These are phyloP conservation scores for Ochlodes sylvanus DNA, from an alignment of 2,888 invertebrate species.

Conservation along the genomic window DNA sequence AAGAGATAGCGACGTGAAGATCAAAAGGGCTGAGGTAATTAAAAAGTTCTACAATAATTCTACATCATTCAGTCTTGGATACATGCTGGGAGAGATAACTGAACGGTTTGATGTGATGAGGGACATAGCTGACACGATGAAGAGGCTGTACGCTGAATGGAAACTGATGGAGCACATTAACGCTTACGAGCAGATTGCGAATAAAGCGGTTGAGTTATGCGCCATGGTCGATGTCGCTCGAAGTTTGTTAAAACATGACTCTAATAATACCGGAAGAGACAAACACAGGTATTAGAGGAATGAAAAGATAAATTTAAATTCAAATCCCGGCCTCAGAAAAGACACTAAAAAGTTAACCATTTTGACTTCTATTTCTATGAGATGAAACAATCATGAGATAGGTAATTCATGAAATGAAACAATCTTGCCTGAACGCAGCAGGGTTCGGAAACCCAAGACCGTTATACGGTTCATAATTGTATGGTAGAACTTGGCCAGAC, in stretches of 20 bases:
- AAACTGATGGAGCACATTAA: slow-evolving; percentile 74
- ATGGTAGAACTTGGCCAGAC: no score
- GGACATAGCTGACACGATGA: slow-evolving; percentile 59
- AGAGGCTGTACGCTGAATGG: slow-evolving; percentile 59
- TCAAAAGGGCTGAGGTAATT: slow-evolving; percentile 62
- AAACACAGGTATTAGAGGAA: no score
- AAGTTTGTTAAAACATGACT: background rate
- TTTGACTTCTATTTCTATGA: no score
- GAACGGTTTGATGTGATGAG: slow-evolving; percentile 62
- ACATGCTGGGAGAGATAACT: slow-evolving; percentile 61
- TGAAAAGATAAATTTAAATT: no score
- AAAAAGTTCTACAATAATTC: slow-evolving; percentile 58
- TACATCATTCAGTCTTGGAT: slow-evolving; percentile 62
- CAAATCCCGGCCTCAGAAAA: no score
- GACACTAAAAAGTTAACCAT: no score
- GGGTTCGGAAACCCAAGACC: no score
- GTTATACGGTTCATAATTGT: no score
- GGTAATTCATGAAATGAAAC: no score
- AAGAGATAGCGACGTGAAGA: slow-evolving; percentile 64
- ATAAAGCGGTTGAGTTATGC: slow-evolving; percentile 64
- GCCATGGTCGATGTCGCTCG: slow-evolving; percentile 55
- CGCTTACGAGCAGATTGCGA: slow-evolving; percentile 71
- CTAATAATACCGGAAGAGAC: background rate
- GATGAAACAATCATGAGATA: no score
- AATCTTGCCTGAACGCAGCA: no score